Conservation (phyloP, 2,113 vertebrate species). For the Ginglymostoma cirratum region DNA sequence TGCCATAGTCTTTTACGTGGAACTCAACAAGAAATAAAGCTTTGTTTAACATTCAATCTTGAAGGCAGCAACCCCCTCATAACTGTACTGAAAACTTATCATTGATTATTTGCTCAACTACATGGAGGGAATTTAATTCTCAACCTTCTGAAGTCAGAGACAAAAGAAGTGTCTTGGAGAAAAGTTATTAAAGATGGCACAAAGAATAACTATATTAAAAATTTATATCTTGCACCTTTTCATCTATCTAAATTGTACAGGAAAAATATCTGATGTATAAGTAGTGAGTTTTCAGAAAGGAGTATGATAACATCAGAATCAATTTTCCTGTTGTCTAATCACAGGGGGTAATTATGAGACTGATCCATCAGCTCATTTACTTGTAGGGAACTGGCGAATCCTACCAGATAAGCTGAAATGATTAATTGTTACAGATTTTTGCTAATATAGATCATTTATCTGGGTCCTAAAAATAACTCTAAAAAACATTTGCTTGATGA, state of each 20-base stretch:
- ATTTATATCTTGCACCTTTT: neutral
- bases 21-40: neutral
- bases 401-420: neutral
- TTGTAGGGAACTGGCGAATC: neutral
- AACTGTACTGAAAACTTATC: neutral
- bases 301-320: neutral
- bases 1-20: neutral
- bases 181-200: slow-evolving; percentile 9
- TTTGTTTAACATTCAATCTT: neutral
- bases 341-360: neutral
- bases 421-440: neutral
- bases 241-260: neutral
- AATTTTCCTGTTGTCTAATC: neutral
- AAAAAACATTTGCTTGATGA: neutral
- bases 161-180: neutral
- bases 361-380: neutral
- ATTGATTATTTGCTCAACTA: neutral
- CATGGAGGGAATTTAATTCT: neutral
- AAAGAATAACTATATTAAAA: neutral
- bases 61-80: neutral
- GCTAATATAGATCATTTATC: neutral
- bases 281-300: neutral
- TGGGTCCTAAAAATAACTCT: neutral
- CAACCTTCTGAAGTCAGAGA: neutral
- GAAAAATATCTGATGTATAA: neutral